These are phyloP conservation scores for Synanthedon tipuliformis DNA, from an alignment of 2,888 invertebrate genomes.

Conservation along the genomic window DNA sequence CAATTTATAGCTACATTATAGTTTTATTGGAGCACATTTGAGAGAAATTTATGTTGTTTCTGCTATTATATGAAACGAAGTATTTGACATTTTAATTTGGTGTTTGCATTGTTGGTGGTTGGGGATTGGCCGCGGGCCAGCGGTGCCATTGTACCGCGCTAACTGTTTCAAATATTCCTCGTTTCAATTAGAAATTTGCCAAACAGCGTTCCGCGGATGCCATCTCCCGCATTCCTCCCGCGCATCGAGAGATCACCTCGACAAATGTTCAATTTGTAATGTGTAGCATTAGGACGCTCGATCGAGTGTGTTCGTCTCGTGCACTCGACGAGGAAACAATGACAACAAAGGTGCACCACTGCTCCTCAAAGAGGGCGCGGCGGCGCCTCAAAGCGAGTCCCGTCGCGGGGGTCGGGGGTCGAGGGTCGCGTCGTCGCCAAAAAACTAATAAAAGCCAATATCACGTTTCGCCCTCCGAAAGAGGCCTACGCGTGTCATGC, in stretches of 20 bases:
- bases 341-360: slow-evolving; percentile 8
- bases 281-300: slow-evolving; percentile 24
- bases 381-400: slow-evolving; percentile 12
- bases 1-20: too few species aligned
- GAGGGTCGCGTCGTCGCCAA: slow-evolving; percentile 46
- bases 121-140: slow-evolving; percentile 23
- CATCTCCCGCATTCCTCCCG: slow-evolving; percentile 22
- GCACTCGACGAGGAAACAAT: slow-evolving; percentile 6
- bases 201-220: slow-evolving; percentile 32
- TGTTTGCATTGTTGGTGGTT: slow-evolving; percentile 1
- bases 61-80: background rate
- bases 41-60: too few species aligned
- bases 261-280: slow-evolving; percentile 29
- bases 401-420: slow-evolving; percentile 4
- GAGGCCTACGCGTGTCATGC: slow-evolving; percentile 1
- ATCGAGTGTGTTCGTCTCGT: slow-evolving; percentile 10
- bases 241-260: slow-evolving; percentile 19
- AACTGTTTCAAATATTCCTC: slow-evolving; percentile 29
- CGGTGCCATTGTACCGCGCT: slow-evolving; percentile 19
- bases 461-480: slow-evolving; percentile 28
- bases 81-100: background rate
- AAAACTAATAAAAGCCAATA: slow-evolving; percentile 64
- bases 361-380: slow-evolving; percentile 8
- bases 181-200: slow-evolving; percentile 44
- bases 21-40: too few species aligned